These are phyloP conservation scores for Pseudomyrmex cubaensis DNA, from an alignment of 1,140 invertebrate genomes.

Conservation along the genomic window DNA sequence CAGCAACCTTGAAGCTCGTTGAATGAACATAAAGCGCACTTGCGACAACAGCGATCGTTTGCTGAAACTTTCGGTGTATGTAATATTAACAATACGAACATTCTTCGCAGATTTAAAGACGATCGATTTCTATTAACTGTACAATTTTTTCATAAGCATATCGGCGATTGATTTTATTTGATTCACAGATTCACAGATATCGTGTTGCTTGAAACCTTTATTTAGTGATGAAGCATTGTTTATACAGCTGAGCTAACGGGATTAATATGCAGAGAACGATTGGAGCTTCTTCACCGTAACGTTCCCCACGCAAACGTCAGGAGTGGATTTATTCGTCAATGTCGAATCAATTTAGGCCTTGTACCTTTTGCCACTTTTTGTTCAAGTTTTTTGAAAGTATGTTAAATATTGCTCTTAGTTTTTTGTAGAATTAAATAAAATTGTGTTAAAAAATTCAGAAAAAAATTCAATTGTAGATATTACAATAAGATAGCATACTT, in stretches of 20 bases:
- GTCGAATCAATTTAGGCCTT: background rate
- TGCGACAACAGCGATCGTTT: slow-evolving; percentile 14
- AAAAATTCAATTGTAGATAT: too few relatives aligned
- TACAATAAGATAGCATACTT: too few relatives aligned
- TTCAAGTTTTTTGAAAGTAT: background rate
- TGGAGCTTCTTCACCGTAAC: slow-evolving; percentile 7
- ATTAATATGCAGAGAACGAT: slow-evolving; percentile 60
- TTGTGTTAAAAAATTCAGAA: too few relatives aligned
- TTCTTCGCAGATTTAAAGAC: background rate
- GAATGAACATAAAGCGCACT: slow-evolving; percentile 63
- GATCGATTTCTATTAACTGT: background rate
- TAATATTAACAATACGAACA: background rate
- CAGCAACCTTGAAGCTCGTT: slow-evolving; percentile 64
- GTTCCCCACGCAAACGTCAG: slow-evolving; percentile 30
- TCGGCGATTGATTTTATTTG: background rate
- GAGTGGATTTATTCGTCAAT: slow-evolving; percentile 32
- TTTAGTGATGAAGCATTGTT: background rate
- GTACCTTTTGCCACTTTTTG: background rate
- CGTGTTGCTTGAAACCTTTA: background rate
- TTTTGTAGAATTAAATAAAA: too few relatives aligned
- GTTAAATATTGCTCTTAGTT: too few relatives aligned
- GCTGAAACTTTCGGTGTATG: background rate
- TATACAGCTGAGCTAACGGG: slow-evolving; percentile 44
- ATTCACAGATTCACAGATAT: background rate
- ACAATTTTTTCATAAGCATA: background rate